Percentiles rank a stretch among this genome's conserved stretches.
These are phyloP conservation scores for Lytechinus pictus DNA, from an alignment of 35 echinoderm and acorn worm genomes.

Conservation along the genomic window DNA sequence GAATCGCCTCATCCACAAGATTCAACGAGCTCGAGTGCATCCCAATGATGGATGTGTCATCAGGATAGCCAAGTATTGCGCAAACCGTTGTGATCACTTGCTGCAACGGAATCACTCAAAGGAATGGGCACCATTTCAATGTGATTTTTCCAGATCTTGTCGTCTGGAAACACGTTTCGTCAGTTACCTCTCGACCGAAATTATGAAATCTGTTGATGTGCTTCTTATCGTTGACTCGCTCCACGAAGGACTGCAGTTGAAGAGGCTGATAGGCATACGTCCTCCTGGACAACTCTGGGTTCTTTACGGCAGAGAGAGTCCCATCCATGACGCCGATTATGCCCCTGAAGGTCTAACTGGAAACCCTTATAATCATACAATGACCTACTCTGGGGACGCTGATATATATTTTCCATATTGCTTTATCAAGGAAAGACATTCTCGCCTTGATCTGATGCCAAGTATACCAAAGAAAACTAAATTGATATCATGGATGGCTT, in stretches of 20 bases:
- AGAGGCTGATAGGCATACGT: neutral
- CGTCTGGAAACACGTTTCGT: neutral
- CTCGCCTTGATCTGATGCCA: neutral
- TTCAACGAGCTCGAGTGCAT: neutral
- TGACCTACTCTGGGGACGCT: neutral
- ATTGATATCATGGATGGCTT: conserved; percentile 60
- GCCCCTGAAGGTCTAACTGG: neutral
- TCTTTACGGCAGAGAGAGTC: neutral
- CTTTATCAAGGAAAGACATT: neutral
- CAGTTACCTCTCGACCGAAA: neutral
- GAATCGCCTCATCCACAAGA: conserved; percentile 34
- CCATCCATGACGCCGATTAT: conserved; percentile 17
- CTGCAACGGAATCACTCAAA: neutral
- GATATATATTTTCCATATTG: conserved; percentile 21
- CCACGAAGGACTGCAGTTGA: conserved; percentile 13
- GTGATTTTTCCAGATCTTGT: neutral
- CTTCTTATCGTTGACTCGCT: neutral
- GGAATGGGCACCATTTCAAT: neutral
- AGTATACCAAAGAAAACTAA: conserved; percentile 42
- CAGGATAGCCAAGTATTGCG: conserved; percentile 7
- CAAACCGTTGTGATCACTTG: neutral
- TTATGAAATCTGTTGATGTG: neutral
- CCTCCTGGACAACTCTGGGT: conserved; percentile 11
- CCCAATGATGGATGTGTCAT: neutral
- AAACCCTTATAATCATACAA: conserved; percentile 23